These are phyloP conservation scores for Sorex araneus DNA, from an alignment of 2,113 vertebrate species.

Conservation along the genomic window DNA sequence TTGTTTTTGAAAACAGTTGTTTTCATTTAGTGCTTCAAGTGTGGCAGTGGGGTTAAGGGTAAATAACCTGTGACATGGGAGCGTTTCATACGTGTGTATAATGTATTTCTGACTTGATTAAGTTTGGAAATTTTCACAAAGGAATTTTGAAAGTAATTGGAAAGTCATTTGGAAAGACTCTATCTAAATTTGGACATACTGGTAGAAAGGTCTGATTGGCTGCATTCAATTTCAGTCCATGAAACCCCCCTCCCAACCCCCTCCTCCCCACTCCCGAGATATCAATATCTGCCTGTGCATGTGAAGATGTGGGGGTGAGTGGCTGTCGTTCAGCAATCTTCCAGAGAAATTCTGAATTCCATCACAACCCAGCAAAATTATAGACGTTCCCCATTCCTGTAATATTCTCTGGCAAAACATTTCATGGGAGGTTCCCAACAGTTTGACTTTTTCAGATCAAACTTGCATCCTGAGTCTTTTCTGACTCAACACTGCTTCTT, in stretches of 20 bases:
- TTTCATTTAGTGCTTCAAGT: not conserved
- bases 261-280: not conserved
- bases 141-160: not conserved
- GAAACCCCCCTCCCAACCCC: not conserved
- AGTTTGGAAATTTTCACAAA: not conserved
- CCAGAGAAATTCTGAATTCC: not conserved
- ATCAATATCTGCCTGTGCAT: not conserved
- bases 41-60: not conserved
- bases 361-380: not conserved
- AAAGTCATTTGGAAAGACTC: not conserved
- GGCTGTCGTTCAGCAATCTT: not conserved
- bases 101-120: not conserved
- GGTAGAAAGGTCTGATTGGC: not conserved
- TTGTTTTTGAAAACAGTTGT: slow-evolving; percentile 13
- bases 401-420: no score
- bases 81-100: not conserved
- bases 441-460: not conserved
- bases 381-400: no score
- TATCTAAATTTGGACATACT: not conserved
- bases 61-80: not conserved
- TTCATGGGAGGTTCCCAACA: rapidly evolving
- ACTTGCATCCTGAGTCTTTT: not conserved
- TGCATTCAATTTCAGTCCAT: not conserved
- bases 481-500: not conserved
- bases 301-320: no score